Percentiles rank a stretch among this genome's conserved stretches.
Conservation (phyloP, 1,140 invertebrate species). For the Drosophila rhopaloa region DNA sequence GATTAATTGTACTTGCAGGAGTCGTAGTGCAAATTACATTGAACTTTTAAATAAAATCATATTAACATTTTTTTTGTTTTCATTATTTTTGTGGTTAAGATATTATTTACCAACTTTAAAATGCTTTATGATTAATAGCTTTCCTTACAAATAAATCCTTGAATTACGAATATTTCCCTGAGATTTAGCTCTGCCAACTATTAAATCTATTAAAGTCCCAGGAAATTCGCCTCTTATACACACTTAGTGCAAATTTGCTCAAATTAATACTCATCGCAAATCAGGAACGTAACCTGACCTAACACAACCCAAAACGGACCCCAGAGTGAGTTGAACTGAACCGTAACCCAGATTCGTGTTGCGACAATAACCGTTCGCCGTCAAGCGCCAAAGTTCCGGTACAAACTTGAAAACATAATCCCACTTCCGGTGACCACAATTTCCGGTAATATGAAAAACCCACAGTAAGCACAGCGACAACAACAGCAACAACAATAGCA, state of each 20-base stretch:
- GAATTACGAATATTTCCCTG: neutral
- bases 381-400: constrained; percentile 65
- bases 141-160: too few species aligned
- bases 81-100: too few species aligned
- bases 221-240: neutral
- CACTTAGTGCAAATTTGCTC: neutral
- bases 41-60: too few species aligned
- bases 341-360: constrained; percentile 44
- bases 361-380: constrained; percentile 37
- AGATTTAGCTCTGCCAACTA: neutral
- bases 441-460: constrained; percentile 81
- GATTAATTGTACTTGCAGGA: too few species aligned
- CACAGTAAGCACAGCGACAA: constrained; percentile 56
- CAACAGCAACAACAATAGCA: constrained; percentile 59
- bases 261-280: constrained; percentile 26
- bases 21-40: too few species aligned
- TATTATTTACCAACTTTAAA: too few species aligned
- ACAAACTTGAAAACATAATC: constrained; percentile 81
- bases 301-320: constrained; percentile 30
- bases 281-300: constrained; percentile 42
- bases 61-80: too few species aligned
- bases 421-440: constrained; percentile 77
- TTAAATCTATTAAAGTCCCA: neutral
- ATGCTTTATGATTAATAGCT: too few species aligned
- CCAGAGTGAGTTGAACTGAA: constrained; percentile 18